Percentiles rank a stretch among this genome's conserved stretches.
These are phyloP conservation scores for Phengaris alcon DNA, from an alignment of 2,888 invertebrate genomes.

Conservation along the genomic window DNA sequence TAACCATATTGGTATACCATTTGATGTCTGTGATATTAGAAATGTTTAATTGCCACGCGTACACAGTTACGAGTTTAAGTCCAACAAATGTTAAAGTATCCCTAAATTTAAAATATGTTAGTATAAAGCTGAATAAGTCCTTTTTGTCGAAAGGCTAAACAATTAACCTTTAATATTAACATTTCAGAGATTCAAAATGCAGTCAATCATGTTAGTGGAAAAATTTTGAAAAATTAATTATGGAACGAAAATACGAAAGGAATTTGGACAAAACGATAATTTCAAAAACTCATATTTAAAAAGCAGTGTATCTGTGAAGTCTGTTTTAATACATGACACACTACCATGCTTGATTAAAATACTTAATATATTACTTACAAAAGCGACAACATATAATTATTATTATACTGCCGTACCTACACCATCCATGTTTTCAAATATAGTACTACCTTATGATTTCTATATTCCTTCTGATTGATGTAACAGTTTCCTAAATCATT, in stretches of 20 bases:
- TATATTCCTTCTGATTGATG: too few species aligned
- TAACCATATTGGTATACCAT: too few species aligned
- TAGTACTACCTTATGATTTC: too few species aligned
- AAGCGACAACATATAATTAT: slow-evolving; percentile 4
- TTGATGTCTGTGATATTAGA: too few species aligned
- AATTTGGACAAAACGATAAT: background rate
- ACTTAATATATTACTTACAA: background rate
- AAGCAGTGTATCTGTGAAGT: slow-evolving; percentile 13
- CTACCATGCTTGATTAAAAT: background rate
- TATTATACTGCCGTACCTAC: background rate
- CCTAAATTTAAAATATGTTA: too few species aligned
- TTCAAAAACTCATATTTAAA: background rate
- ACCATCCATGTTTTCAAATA: slow-evolving; percentile 8
- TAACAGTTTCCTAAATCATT: too few species aligned
- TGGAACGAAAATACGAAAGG: background rate
- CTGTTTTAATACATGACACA: background rate
- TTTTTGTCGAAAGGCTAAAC: background rate
- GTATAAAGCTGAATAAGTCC: background rate
- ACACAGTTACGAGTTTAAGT: background rate
- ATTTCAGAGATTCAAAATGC: background rate
- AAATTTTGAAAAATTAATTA: background rate
- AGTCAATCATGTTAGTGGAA: background rate
- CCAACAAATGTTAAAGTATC: background rate
- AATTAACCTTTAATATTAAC: background rate
- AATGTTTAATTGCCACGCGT: too few species aligned